Conservation (phyloP, 2,888 invertebrate species). For the Neria commutata region DNA sequence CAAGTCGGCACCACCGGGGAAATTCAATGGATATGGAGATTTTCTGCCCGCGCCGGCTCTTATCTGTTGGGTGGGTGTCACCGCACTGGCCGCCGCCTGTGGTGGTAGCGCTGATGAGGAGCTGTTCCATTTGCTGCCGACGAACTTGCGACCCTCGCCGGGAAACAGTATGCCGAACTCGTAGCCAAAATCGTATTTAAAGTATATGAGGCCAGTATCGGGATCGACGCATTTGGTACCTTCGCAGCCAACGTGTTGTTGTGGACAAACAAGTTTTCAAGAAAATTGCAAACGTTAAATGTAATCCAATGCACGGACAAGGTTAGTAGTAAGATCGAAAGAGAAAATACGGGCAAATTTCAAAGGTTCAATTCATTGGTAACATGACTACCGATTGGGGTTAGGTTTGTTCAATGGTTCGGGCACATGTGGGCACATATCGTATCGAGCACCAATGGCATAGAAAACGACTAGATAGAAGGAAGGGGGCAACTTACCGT, state of each 20-base stretch:
- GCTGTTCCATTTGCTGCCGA: constrained; percentile 56
- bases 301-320: too few relatives aligned
- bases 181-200: constrained; percentile 82
- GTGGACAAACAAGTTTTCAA: not conserved
- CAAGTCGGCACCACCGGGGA: constrained; percentile 65
- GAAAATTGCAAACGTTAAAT: not conserved
- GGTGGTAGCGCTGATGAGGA: constrained; percentile 30
- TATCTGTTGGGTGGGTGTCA: constrained; percentile 6
- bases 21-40: constrained; percentile 62
- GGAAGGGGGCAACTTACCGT: constrained; percentile 65
- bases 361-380: not conserved
- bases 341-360: not conserved
- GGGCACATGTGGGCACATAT: not conserved
- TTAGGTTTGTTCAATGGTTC: not conserved
- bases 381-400: not conserved
- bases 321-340: not conserved
- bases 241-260: too few relatives aligned
- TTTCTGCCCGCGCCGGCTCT: constrained; percentile 32
- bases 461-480: not conserved
- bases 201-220: constrained; percentile 77
- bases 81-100: not conserved
- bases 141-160: constrained; percentile 67
- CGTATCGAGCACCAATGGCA: not conserved
- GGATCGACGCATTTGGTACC: constrained; percentile 79
- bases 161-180: constrained; percentile 77